Evolutionary conservation across 2,797 vertebrate genomes (phyloP), one percentile per base, ranked within the genome.

Genomic region (Telmatherina bonti): DNA sequence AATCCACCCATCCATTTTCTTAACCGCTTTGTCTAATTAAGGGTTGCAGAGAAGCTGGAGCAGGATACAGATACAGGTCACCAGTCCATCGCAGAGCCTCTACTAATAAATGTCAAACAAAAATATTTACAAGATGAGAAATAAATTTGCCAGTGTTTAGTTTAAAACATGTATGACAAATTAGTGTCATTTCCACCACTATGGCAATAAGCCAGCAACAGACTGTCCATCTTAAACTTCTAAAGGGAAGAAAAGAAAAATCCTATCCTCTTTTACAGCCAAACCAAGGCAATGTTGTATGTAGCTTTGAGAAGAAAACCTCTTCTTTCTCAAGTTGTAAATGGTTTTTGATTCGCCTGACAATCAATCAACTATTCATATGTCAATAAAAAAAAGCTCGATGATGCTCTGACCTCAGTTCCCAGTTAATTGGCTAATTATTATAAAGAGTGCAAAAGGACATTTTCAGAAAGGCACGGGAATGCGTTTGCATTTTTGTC

Each of bases 401-500:
- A 7, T 20, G 27, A 59, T 29, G 77, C 13, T 12, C 13, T 36
- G 72, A 33, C 65, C 57, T 71, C 52, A 78, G 67, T 47, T 66
- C 10, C 57, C n/a, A n/a, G 65, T 67, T 70, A 76, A 82, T 72
- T 70, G 62, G 51, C 43, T 30, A 57, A 12, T 61, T 36, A 57
- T 47, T 60, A 67, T 67, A 29, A 81, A 60, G n/a, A 71, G 24
- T 41, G 54, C 52, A 62, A 71, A 67, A 52, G 62, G 60, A 61
- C 49, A 47, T 29, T 53, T 79, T 71, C 61, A 74, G 72, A 6
- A 62, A 78, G 56, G 72, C 65, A 61, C 30, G 47, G 38, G 0
- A 4, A 72, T 62, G 56, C 72, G 54, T 75, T 74, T 67, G 53
- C 74, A 38, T 81, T 63, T 65, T 63, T 81, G 67, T 74, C 77